A percentile compares a stretch with the other conserved stretches of the same genome.
phyloP scores from a whole-genome alignment of 2,113 vertebrate genomes.

The Hystrix cristata region DNA sequence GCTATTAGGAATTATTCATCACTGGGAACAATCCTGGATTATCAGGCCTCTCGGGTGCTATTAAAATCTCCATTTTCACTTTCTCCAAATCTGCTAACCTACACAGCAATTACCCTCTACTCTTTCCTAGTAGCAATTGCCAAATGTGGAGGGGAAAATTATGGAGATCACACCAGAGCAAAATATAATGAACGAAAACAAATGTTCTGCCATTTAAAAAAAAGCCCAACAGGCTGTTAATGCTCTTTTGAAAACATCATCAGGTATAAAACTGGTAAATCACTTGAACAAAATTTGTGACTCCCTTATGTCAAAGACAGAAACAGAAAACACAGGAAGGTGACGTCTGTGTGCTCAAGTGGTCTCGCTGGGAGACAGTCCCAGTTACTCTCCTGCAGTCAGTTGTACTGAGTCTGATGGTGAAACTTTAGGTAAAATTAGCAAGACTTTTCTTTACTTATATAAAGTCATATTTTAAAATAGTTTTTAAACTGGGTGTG shows the following conservation, averaged over 20 bases:
- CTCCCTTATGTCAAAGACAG: slow-evolving; percentile 58
- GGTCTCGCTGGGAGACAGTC: slow-evolving; percentile 81
- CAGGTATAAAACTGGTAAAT: slow-evolving; percentile 52
- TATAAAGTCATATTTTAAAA: slow-evolving; percentile 87
- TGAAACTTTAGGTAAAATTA: slow-evolving; percentile 87
- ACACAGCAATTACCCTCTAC: slow-evolving; percentile 34
- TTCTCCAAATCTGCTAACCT: slow-evolving; percentile 38
- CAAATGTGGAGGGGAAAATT: slow-evolving; percentile 47
- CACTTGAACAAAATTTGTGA: slow-evolving; percentile 60
- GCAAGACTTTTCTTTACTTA: slow-evolving; percentile 81
- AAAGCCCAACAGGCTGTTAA: slow-evolving; percentile 82
- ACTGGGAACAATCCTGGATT: background rate
- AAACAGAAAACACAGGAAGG: slow-evolving; percentile 74
- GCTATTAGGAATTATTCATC: slow-evolving; percentile 45
- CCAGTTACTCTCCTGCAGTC: slow-evolving; percentile 82
- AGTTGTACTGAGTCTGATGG: slow-evolving; percentile 90
- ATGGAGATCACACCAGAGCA: slow-evolving; percentile 61
- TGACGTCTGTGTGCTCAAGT: slow-evolving; percentile 82
- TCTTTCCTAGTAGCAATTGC: slow-evolving; percentile 45
- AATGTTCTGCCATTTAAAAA: background rate
- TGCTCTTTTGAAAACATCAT: slow-evolving; percentile 66
- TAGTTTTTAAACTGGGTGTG: slow-evolving; percentile 69
- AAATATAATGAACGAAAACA: slow-evolving; percentile 52
- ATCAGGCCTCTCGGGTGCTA: background rate
- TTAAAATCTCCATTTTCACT: slow-evolving; percentile 19